These are phyloP conservation scores for Cacatua alba DNA, from an alignment of 2,113 vertebrate genomes.

Conservation along the genomic window DNA sequence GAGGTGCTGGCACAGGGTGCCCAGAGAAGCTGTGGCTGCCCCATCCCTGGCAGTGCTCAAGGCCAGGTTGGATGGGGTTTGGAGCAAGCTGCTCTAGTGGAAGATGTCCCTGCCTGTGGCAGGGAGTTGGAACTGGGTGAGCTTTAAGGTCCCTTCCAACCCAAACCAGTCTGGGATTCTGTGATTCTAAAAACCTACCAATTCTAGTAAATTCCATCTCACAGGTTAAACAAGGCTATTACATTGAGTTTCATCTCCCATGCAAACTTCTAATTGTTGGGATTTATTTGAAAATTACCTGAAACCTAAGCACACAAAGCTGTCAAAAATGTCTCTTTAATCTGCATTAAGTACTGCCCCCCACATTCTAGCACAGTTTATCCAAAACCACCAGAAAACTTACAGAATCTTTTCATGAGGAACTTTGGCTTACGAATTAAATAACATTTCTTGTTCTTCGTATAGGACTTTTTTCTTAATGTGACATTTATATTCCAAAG, in stretches of 20 bases:
- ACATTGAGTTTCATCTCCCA: neutral
- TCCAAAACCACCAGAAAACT: neutral
- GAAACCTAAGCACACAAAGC: neutral
- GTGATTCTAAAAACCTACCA: neutral
- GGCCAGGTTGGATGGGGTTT: too few relatives aligned
- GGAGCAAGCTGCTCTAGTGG: neutral
- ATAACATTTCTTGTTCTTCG: neutral
- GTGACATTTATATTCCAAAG: neutral
- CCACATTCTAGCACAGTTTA: neutral
- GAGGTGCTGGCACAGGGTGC: too few relatives aligned
- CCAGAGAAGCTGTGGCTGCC: too few relatives aligned
- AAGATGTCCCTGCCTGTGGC: neutral
- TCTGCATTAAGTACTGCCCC: neutral
- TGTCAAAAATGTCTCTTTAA: neutral
- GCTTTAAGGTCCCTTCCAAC: neutral
- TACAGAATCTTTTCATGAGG: neutral
- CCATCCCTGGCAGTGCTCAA: too few relatives aligned
- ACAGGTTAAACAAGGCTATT: neutral
- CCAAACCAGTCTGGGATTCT: neutral
- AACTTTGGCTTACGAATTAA: neutral
- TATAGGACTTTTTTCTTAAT: neutral
- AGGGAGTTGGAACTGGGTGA: neutral
- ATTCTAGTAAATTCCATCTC: neutral
- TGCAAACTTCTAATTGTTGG: neutral
- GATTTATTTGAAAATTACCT: neutral